Base-by-base conservation (phyloP, 1,140 invertebrate genomes). In the Anastrepha obliqua region DNA sequence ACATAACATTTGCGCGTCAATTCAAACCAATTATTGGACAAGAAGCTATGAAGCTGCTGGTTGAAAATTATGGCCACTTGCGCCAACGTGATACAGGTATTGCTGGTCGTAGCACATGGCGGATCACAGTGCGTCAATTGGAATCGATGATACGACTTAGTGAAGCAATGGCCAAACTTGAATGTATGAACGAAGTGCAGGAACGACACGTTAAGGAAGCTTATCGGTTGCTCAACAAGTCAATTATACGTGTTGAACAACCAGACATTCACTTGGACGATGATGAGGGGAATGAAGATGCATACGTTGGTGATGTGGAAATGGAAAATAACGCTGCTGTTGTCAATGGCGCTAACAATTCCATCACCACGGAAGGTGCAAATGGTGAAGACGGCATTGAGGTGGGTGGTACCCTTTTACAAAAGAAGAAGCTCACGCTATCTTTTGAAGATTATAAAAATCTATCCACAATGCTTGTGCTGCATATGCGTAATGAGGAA, bases 41-140 rank as follows among this genome's bases (percentile, higher is more conserved):
- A 94, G 98, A 98, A 91, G 97, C 98, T 0, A 96, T 95, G 39
- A 96, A 97, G 87, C 94, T 97, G 78, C 94, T 99, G 87, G 97
- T 99, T 11, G 96, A 97, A 88, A 96, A 98, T 93, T 99, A 99
- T 93, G 97, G 96, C 29, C 95, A 96, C 89, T 93, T 99, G 39
- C 94, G 99, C 11, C 96, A 98, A 90, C 94, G 97, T 17, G 98
- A 99, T 91, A 95, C 95, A 7, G 95, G 96, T 42, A 95, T 95
- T 2, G 94, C 95, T 6, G 95, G 95, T 42, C 96, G 96, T 86
- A 97, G 97, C 42, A 96, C 97, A 0, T 99, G 98, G 98, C 94
- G 98, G 85, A 99, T 99, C 87, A 99, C 99, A 0, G 99, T 99
- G n/a, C 95, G 99, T n/a, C 99, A 99, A 93, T 94, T 99, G 85